Evolutionary conservation across 2,113 vertebrate genomes (phyloP).

Genomic region (Nothocercus nigrocapillus): DNA sequence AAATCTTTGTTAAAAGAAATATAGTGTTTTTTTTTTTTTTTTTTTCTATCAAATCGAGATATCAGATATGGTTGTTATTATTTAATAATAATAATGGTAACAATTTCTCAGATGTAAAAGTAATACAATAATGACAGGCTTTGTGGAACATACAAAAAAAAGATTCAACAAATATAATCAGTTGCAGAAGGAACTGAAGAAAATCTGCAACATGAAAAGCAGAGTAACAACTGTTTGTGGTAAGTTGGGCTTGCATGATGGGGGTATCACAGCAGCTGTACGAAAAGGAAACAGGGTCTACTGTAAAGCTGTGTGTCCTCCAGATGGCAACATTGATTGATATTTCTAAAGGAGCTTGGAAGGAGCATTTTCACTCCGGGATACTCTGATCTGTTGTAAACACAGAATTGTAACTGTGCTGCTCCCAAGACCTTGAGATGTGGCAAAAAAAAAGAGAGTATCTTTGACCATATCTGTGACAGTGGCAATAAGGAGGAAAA

Average conservation of each 20-base stretch:
- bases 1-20: constrained; percentile 32
- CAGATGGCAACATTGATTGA: constrained; percentile 75
- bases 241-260: constrained; percentile 54
- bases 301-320: constrained; percentile 64
- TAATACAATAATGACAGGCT: constrained; percentile 68
- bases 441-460: background rate
- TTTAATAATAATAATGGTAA: constrained; percentile 64
- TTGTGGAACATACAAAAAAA: background rate
- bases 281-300: constrained; percentile 62
- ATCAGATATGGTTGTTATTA: constrained; percentile 56
- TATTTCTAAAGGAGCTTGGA: constrained; percentile 48
- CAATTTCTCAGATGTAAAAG: constrained; percentile 67
- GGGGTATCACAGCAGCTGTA: constrained; percentile 61
- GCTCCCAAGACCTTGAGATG: background rate
- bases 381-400: background rate
- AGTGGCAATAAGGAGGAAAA: background rate
- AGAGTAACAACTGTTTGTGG: constrained; percentile 69
- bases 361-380: background rate
- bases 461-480: background rate
- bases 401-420: background rate
- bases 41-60: constrained; percentile 25
- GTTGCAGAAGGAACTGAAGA: constrained; percentile 54
- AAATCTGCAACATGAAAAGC: constrained; percentile 65
- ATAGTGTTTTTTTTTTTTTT: background rate
- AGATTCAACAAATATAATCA: constrained; percentile 67